phyloP scores from a whole-genome alignment of 2,888 invertebrate genomes.

The Arrhopalites spinosus region DNA sequence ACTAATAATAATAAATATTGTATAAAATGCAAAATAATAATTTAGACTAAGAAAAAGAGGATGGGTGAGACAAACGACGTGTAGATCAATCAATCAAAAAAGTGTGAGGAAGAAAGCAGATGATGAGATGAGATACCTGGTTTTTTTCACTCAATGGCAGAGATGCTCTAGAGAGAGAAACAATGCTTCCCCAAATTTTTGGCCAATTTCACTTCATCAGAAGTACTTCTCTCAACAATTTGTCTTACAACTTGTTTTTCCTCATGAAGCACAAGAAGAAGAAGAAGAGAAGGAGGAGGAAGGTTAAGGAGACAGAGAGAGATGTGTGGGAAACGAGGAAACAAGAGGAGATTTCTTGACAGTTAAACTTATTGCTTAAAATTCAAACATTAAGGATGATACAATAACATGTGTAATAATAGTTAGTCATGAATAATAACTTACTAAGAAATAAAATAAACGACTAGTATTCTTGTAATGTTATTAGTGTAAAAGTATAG shows the following conservation, averaged over 20 bases:
- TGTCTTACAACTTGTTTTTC: background rate
- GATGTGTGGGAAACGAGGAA: background rate
- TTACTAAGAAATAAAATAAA: conserved; percentile 1
- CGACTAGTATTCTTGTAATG: background rate
- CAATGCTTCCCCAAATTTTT: background rate
- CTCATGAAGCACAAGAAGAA: background rate
- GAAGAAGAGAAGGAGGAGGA: conserved; percentile 1
- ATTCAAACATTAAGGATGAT: background rate
- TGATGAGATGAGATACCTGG: conserved; percentile 57
- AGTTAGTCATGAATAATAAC: too few relatives aligned
- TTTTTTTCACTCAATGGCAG: conserved; percentile 33
- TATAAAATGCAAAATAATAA: background rate
- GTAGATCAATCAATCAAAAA: conserved; percentile 24
- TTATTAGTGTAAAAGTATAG: background rate
- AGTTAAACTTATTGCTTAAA: background rate
- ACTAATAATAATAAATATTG: background rate
- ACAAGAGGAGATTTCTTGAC: background rate
- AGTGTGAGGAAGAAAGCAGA: conserved; percentile 50
- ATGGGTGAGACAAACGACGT: background rate
- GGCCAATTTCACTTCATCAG: conserved; percentile 10
- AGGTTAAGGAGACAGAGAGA: conserved; percentile 12
- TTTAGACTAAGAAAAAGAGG: background rate
- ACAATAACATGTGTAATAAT: background rate
- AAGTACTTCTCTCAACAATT: conserved; percentile 6
- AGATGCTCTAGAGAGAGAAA: background rate